Conservation (phyloP, 2,797 vertebrate species). For the Spinus olivaceus region DNA sequence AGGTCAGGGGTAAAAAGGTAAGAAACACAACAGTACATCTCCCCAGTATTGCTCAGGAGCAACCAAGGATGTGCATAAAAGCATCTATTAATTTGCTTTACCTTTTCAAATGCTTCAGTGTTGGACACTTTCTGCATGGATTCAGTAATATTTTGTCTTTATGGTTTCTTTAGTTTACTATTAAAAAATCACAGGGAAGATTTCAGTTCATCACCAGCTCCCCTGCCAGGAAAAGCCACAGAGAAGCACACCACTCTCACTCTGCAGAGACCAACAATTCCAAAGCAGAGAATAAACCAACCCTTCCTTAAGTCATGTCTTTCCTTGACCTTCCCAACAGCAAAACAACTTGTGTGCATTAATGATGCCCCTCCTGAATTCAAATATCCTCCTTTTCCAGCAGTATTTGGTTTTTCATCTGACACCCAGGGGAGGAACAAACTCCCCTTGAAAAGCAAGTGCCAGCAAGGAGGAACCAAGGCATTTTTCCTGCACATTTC, state of each 20-base stretch:
- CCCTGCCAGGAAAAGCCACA: background rate
- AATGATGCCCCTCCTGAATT: background rate
- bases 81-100: background rate
- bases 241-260: background rate
- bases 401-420: background rate
- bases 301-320: background rate
- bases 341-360: background rate
- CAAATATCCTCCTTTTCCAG: background rate
- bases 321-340: background rate
- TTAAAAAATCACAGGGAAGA: background rate
- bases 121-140: background rate
- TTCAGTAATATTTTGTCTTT: background rate
- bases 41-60: background rate
- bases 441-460: background rate
- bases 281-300: background rate
- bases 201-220: background rate
- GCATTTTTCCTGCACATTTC: background rate
- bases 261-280: background rate
- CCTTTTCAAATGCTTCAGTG: background rate
- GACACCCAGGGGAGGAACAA: background rate
- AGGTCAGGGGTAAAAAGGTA: background rate
- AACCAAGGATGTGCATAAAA: background rate
- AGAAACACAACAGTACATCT: background rate
- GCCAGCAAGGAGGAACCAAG: background rate
- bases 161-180: background rate